A percentile compares a stretch with the other conserved stretches of the same genome.
Conservation (phyloP, 2,797 vertebrate genomes). For the Tachyglossus aculeatus region DNA sequence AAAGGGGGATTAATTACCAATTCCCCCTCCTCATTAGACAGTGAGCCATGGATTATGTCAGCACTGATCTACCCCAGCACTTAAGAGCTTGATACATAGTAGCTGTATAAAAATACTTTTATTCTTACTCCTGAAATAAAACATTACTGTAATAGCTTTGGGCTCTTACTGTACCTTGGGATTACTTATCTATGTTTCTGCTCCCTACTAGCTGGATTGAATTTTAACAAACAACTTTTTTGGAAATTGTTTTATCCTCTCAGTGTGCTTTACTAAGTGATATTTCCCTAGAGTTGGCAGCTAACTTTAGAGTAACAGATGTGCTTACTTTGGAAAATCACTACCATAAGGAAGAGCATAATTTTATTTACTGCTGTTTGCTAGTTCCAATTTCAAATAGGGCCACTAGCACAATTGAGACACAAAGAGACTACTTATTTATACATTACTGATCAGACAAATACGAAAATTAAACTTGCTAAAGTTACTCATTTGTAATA, state of each 20-base stretch:
- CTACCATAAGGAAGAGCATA: slow-evolving; percentile 69
- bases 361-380: slow-evolving; percentile 72
- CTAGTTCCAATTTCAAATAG: slow-evolving; percentile 40
- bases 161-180: slow-evolving; percentile 15
- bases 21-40: too few species aligned
- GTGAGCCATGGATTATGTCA: too few species aligned
- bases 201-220: slow-evolving; percentile 31
- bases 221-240: slow-evolving; percentile 63
- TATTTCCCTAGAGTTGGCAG: slow-evolving; percentile 68
- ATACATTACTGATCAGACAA: not conserved
- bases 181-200: slow-evolving; percentile 45
- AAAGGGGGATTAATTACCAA: too few species aligned
- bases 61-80: too few species aligned
- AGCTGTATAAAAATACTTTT: too few species aligned
- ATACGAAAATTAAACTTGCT: not conserved
- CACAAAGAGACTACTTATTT: not conserved
- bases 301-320: slow-evolving; percentile 64
- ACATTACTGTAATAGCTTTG: not conserved
- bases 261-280: slow-evolving; percentile 63
- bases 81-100: too few species aligned
- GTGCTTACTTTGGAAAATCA: slow-evolving; percentile 66
- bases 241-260: slow-evolving; percentile 61
- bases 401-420: slow-evolving; percentile 49
- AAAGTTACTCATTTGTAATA: not conserved
- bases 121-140: too few species aligned